A percentile compares a stretch with the other conserved stretches of the same genome.
Evolutionary conservation across 2,113 vertebrate genomes (phyloP).

Genomic region (Labrus mixtus): DNA sequence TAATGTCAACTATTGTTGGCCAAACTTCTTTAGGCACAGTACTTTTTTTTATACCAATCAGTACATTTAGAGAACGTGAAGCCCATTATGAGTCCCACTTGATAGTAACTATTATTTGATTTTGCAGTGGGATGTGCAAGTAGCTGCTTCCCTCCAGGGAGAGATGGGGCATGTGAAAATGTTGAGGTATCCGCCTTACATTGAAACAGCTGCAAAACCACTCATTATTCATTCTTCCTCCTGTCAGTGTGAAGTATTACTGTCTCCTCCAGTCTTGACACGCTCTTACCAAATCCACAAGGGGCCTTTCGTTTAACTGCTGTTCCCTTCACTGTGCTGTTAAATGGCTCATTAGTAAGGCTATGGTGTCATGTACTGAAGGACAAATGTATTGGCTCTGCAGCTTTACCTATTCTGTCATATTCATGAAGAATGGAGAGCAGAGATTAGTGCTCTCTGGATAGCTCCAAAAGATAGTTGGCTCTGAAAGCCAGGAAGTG

Average conservation of each 20-base stretch:
- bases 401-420: constrained; percentile 64
- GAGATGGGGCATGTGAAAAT: constrained; percentile 36
- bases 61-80: constrained; percentile 14
- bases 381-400: constrained; percentile 72
- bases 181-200: constrained; percentile 65
- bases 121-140: constrained; percentile 32
- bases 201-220: constrained; percentile 52
- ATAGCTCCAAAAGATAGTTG: constrained; percentile 10
- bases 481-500: constrained; percentile 16
- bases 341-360: constrained; percentile 80
- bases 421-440: constrained; percentile 43
- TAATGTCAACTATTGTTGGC: not conserved
- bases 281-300: constrained; percentile 66
- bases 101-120: constrained; percentile 45
- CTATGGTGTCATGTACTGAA: constrained; percentile 70
- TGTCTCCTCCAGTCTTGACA: constrained; percentile 66
- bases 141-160: constrained; percentile 22
- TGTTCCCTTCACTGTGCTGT: constrained; percentile 65
- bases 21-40: not conserved
- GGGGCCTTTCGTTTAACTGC: constrained; percentile 69
- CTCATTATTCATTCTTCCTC: constrained; percentile 77
- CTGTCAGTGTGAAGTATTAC: constrained; percentile 80
- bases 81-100: constrained; percentile 14
- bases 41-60: not conserved
- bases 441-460: constrained; percentile 32